Evolutionary conservation across 2,888 invertebrate species (phyloP), one percentile per base, ranked within the genome.

Genomic region (Myopa testacea): DNA sequence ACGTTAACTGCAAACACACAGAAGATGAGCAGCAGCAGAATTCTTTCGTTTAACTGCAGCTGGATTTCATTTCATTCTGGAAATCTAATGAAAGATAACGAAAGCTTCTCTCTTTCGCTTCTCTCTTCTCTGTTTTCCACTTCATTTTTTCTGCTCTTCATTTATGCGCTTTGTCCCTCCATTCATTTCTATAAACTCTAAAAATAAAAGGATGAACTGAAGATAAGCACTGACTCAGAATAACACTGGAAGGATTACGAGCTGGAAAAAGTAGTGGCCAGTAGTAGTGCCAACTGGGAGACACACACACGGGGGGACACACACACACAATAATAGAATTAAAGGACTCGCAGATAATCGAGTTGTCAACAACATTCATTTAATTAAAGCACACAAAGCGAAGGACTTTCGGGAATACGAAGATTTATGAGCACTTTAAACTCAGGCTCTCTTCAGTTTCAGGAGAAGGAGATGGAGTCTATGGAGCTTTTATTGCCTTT

Each of bases 281-380:
- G 16, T 3, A 58, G 12, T n/a, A n/a, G 58, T 58, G 58, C 16
- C 19, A 58, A 58, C 14, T 58, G 58, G 5, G 58, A 3, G 14
- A 14, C 67, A 58, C 58, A 58, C 58, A 40, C 70, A 26, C n/a
- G 8, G 40, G 40, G 40, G 8, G 8, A 8, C 16, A 14, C 62
- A 73, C 60, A 45, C 73, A 62, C 63, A 73, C 26, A 73, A 0
- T 84, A 85, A 86, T 84, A 83, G 86, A 86, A 86, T 84, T 85
- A 84, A 84, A 83, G 85, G 80, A 80, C 75, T 82, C 81, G 83
- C 82, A 81, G 85, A 86, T 85, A 86, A 86, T 86, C 84, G 86
- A 86, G 83, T 85, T 85, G 85, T 86, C 86, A 86, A 84, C 86
- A 84, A 84, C 84, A 86, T 85, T 85, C 85, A 86, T 86, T 86